Evolutionary conservation across 1,140 invertebrate species (phyloP).

Genomic region (Reticulitermes speratus): DNA sequence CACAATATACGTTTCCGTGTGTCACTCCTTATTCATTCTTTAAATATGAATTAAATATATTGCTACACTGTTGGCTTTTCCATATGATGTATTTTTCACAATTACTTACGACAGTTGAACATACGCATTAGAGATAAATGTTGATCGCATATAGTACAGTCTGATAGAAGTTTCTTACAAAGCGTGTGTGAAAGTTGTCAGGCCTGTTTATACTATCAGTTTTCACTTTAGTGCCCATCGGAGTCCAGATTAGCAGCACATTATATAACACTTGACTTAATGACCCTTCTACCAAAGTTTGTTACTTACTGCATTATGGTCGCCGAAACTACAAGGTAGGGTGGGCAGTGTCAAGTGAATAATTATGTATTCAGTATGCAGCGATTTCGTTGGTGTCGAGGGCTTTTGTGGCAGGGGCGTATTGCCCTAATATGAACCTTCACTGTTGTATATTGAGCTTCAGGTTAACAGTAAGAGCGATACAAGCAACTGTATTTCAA

Average conservation of each 20-base stretch:
- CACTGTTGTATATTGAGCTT: background rate
- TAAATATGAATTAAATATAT: too few species aligned
- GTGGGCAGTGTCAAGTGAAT: background rate
- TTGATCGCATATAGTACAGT: background rate
- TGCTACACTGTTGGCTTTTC: background rate
- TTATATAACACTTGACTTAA: background rate
- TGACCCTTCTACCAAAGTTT: conserved; percentile 6
- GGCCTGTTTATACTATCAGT: background rate
- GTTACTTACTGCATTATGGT: background rate
- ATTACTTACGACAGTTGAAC: background rate
- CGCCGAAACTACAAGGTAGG: background rate
- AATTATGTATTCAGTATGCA: background rate
- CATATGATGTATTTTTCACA: background rate
- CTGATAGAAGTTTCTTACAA: background rate
- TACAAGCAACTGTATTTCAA: background rate
- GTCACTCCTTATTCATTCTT: too few species aligned
- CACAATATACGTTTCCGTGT: too few species aligned
- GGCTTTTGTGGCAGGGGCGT: background rate
- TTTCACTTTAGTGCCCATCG: background rate
- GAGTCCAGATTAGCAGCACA: background rate
- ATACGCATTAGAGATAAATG: background rate
- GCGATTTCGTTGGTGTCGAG: conserved; percentile 8
- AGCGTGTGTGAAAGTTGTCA: background rate
- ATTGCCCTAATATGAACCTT: conserved; percentile 12
- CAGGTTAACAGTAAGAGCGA: background rate